Evolutionary conservation across 2,113 vertebrate species (phyloP), one percentile per base, ranked within the genome.

Genomic region (Pterocles burchelli): DNA sequence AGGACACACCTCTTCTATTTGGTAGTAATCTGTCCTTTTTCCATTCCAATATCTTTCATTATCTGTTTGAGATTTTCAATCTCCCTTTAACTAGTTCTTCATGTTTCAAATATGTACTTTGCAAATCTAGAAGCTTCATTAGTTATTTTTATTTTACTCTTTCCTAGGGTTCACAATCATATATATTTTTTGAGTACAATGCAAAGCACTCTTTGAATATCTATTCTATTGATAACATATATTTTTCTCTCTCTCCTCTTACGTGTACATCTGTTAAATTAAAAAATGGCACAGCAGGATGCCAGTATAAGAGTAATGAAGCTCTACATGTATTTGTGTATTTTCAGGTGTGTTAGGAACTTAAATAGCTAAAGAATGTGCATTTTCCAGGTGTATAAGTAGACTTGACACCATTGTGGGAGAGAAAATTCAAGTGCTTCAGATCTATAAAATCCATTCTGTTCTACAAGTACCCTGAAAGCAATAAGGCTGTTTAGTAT

Each of bases 1-100:
- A 18, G 17, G 17, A 33, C 17, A 58, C 10, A 24, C 1, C 1
- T 1, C 0, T 15, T 21, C 20, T 19, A 6, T 41, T 46, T 31
- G 17, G 41, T 41, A 41, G 41, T 36, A n/a, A 11, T 75, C 16
- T 48, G 9, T 59, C 26, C 0, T 17, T 82, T 61, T 78, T 18
- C 13, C 9, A 18, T 45, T 75, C 7, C 7, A 29, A 9, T 66
- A 11, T 54, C 29, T 73, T 81, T 89, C 38, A 34, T 24, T 52
- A 5, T 19, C 43, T 16, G 12, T 54, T 63, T 59, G 59, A 68
- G 21, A 51, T 74, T 81, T 89, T 88, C 38, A 55, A 4, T 38
- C 51, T 70, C 36, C 6, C 28, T 81, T 68, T 61, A 61, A 66
- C 4, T 3, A 34, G 3, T 33, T 62, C 36, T 81, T 70, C 2